Conservation (phyloP, 2,888 invertebrate species). For the Trichacis sp. region DNA sequence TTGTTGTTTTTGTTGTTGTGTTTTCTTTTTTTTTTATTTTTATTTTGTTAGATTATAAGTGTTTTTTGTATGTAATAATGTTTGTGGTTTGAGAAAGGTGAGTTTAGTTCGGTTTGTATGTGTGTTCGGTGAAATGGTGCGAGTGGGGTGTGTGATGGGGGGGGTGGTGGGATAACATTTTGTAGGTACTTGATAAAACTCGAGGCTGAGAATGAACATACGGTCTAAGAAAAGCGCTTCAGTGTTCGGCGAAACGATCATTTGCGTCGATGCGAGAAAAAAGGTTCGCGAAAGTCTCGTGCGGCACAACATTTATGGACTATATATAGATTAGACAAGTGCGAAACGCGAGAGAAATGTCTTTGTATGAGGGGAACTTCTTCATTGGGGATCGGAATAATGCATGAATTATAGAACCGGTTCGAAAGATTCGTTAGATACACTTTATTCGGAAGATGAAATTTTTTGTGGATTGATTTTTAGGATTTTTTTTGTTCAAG, state of each 20-base stretch:
- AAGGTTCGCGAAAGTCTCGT: slow-evolving; percentile 2
- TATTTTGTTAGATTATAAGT: too few species aligned
- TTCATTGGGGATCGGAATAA: not conserved
- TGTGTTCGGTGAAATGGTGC: too few species aligned
- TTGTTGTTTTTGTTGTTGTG: too few species aligned
- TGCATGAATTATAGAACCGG: not conserved
- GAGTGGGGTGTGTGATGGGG: too few species aligned
- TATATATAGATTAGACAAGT: slow-evolving; percentile 7
- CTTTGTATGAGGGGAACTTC: not conserved
- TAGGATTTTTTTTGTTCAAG: too few species aligned
- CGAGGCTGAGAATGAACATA: slow-evolving; percentile 48
- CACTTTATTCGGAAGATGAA: not conserved
- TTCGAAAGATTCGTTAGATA: not conserved
- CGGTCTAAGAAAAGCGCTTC: slow-evolving; percentile 34
- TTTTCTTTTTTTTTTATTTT: too few species aligned
- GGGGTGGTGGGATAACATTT: not conserved
- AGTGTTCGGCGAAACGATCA: slow-evolving; percentile 23
- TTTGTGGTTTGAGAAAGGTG: too few species aligned
- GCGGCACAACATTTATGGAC: slow-evolving; percentile 6
- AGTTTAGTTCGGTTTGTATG: too few species aligned
- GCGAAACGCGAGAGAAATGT: slow-evolving; percentile 9
- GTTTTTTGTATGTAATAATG: too few species aligned
- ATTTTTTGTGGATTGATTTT: not conserved
- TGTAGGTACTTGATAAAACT: slow-evolving; percentile 47
- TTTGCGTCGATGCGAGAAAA: not conserved